Conservation (phyloP, 2,113 vertebrate genomes). For the Scomber scombrus region DNA sequence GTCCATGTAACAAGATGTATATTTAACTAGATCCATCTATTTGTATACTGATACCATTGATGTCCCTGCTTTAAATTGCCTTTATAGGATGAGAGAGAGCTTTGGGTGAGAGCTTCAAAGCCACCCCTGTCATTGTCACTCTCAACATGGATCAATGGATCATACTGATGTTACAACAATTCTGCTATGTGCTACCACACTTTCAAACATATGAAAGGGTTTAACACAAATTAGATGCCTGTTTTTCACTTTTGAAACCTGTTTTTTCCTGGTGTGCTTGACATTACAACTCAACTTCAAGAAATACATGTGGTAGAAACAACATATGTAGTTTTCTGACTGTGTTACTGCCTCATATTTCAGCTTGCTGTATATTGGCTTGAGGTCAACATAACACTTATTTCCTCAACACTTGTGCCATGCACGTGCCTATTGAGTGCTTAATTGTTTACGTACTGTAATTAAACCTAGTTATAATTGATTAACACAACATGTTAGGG, state of each 20-base stretch:
- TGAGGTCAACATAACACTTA: background rate
- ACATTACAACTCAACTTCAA: background rate
- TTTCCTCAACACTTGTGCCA: conserved; percentile 11
- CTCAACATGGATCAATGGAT: background rate
- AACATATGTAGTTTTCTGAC: background rate
- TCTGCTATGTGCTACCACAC: background rate
- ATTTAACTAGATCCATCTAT: background rate
- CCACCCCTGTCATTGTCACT: no score
- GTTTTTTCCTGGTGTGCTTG: background rate
- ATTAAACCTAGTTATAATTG: conserved; percentile 60
- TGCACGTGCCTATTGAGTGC: conserved; percentile 22
- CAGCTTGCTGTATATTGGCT: background rate
- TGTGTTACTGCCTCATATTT: no score
- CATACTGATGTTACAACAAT: background rate
- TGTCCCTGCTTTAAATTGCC: background rate
- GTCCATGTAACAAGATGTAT: background rate
- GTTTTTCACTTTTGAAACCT: background rate
- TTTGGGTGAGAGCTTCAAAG: background rate
- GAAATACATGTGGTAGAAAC: background rate
- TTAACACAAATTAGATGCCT: no score
- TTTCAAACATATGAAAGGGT: background rate
- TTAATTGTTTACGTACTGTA: conserved; percentile 52
- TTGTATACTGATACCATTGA: conserved; percentile 9
- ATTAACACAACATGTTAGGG: conserved; percentile 51
- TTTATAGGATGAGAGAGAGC: background rate